Base-by-base conservation (phyloP, 1,140 invertebrate species). In the Drosophila bocki region DNA sequence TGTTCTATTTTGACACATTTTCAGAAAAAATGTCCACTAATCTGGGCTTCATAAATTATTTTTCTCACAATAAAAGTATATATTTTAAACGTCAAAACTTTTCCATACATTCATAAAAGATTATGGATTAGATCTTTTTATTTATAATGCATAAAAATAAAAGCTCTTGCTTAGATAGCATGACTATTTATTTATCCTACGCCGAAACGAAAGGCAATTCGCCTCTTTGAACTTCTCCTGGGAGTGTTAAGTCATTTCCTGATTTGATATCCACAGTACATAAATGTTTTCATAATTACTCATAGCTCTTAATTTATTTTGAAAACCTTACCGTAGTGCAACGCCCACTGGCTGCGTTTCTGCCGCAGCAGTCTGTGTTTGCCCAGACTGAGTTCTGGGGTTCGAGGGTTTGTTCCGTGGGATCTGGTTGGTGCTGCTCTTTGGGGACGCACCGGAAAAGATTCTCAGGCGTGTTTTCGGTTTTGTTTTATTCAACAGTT, bases 401-500 rank as follows among this genome's bases (percentile, higher is more conserved):
- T 22, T 62, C 48, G n/a, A 35, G 19, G 65, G n/a, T 33, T 44
- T n/a, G 12, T 33, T 44, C 26, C 39, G 12, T 7, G 15, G 67
- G 62, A 15, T 50, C 37, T 70, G 48, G 13, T 33, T 51, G 26
- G 50, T 51, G 32, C 17, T 65, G 60, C 45, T 65, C 61, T 53
- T 53, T 58, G 51, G 51, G 51, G 41, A 74, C 61, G 60, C 60
- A 87, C 83, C 83, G 83, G 83, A 87, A 90, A 84, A 88, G 85
- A 84, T 88, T 90, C 80, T 88, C 84, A 88, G 85, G 80, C 69
- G 59, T 72, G 75, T 84, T 90, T 78, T 78, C 32, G 56, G 60
- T 75, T 76, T 76, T 76, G 71, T 76, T 76, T 67, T 76, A 77
- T 78, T 90, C 69, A 88, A 88, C 84, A 88, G 84, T 88, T 88